Evolutionary conservation across 2,113 vertebrate species (phyloP).

Genomic region (Polyodon spathula): DNA sequence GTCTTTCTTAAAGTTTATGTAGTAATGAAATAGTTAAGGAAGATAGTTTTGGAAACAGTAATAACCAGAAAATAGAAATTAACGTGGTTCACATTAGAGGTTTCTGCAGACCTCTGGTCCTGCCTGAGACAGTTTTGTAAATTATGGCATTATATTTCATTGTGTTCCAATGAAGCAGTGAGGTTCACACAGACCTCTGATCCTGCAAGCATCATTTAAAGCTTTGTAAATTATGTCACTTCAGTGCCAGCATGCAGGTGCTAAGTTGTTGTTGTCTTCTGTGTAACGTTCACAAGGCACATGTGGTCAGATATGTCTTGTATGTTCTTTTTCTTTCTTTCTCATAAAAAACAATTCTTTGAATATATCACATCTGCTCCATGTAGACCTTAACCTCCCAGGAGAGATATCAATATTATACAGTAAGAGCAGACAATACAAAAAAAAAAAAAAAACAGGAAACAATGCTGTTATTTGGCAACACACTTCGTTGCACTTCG

Average conservation of each 20-base stretch:
- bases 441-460: constrained; percentile 7
- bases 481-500: constrained; percentile 17
- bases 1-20: too few relatives aligned
- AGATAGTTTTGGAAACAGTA: too few relatives aligned
- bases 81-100: too few relatives aligned
- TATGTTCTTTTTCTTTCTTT: constrained; percentile 35
- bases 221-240: constrained; percentile 23
- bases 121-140: too few relatives aligned
- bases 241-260: constrained; percentile 49
- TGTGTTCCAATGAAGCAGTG: too few relatives aligned
- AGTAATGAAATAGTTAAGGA: too few relatives aligned
- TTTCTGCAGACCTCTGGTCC: too few relatives aligned
- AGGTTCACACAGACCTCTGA: too few relatives aligned
- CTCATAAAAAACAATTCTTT: constrained; percentile 52
- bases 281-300: constrained; percentile 52
- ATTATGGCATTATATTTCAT: too few relatives aligned
- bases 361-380: constrained; percentile 50
- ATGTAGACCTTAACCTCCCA: constrained; percentile 15
- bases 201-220: too few relatives aligned
- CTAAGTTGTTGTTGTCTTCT: constrained; percentile 48
- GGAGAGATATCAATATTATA: neutral
- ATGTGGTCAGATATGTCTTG: constrained; percentile 57
- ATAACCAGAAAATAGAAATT: too few relatives aligned
- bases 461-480: constrained; percentile 6
- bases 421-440: constrained; percentile 8